A percentile compares a stretch with the other conserved stretches of the same genome.
These are phyloP conservation scores for Fringilla coelebs DNA, from an alignment of 2,797 vertebrate species.

Conservation along the genomic window DNA sequence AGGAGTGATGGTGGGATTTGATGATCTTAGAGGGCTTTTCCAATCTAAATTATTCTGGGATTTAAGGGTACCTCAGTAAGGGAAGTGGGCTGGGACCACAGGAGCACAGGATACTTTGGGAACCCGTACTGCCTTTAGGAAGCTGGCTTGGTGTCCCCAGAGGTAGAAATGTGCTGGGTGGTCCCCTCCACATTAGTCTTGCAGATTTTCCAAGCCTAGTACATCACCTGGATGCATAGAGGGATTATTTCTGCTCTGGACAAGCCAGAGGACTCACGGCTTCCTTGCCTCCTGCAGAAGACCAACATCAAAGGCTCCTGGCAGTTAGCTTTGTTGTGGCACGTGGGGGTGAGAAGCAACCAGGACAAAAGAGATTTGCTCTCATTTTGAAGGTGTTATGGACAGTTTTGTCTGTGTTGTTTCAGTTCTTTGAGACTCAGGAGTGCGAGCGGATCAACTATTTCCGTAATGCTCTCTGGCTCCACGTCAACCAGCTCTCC, in stretches of 20 bases:
- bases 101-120: background rate
- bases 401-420: background rate
- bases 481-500: slow-evolving; percentile 92
- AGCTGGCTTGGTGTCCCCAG: background rate
- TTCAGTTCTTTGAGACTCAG: slow-evolving; percentile 87
- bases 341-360: background rate
- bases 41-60: background rate
- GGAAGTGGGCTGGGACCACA: background rate
- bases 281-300: background rate
- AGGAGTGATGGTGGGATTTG: background rate
- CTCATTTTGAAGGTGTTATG: background rate
- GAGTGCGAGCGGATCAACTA: slow-evolving; percentile 87
- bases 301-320: background rate
- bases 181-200: background rate
- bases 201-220: background rate
- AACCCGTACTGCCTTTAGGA: background rate
- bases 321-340: background rate
- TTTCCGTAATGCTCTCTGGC: slow-evolving; percentile 88
- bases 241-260: background rate
- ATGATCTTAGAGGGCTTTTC: background rate
- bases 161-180: accelerated
- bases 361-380: background rate
- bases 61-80: background rate
- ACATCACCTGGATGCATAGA: background rate
- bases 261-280: accelerated